Evolutionary conservation across 35 echinoderm and acorn worm species (phyloP).

Genomic region (Apostichopus japonicus): DNA sequence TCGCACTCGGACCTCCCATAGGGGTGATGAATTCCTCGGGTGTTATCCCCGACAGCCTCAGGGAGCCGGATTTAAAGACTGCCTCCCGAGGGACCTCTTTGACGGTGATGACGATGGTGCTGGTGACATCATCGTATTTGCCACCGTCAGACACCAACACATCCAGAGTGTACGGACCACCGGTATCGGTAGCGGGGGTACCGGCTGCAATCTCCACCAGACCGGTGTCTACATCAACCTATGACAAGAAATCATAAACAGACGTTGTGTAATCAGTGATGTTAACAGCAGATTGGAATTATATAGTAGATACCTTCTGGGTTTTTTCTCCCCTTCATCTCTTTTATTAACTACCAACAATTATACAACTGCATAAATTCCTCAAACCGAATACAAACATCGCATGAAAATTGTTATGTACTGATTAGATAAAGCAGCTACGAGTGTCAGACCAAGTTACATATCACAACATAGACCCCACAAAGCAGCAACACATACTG

Average conservation of each 20-base stretch:
- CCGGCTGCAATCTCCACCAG: slow-evolving; percentile 71
- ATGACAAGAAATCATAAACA: neutral
- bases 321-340: too few species aligned
- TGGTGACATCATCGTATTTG: slow-evolving; percentile 42
- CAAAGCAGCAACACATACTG: too few species aligned
- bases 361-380: too few species aligned
- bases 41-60: slow-evolving; percentile 70
- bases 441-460: too few species aligned
- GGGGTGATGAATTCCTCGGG: slow-evolving; percentile 74
- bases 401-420: too few species aligned
- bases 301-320: too few species aligned
- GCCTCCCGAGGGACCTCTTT: slow-evolving; percentile 85
- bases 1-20: slow-evolving; percentile 31
- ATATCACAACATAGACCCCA: too few species aligned
- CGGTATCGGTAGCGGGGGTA: slow-evolving; percentile 59
- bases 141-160: slow-evolving; percentile 68
- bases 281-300: neutral
- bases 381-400: too few species aligned
- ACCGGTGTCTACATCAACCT: slow-evolving; percentile 80
- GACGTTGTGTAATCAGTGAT: neutral
- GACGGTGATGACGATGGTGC: slow-evolving; percentile 71
- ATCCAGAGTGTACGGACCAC: slow-evolving; percentile 59
- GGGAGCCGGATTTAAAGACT: slow-evolving; percentile 87
- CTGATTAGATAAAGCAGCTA: too few species aligned
- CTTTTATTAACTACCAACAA: too few species aligned